Evolutionary conservation across 1,140 invertebrate species (phyloP).

Genomic region (Drosophila azteca): DNA sequence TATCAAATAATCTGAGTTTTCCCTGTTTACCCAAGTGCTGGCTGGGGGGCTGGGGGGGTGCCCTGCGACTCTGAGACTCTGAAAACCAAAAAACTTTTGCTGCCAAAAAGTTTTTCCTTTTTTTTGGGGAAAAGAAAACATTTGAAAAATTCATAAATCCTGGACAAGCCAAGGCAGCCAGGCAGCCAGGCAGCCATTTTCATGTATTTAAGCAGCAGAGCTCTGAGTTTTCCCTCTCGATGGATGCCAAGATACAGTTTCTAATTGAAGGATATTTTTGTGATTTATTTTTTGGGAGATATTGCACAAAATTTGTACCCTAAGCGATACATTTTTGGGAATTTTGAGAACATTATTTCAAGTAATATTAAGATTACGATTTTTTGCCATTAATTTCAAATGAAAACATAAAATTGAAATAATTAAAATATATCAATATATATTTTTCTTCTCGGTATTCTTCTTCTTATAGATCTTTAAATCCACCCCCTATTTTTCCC

Average conservation of each 20-base stretch:
- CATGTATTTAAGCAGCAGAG: conserved; percentile 73
- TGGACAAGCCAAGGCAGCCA: conserved; percentile 38
- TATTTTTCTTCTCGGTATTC: too few species aligned
- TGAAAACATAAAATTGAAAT: too few species aligned
- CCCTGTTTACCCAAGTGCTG: conserved; percentile 46
- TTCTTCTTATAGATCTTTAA: too few species aligned
- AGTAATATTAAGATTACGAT: too few species aligned
- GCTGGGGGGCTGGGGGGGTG: too few species aligned
- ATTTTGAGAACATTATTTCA: too few species aligned
- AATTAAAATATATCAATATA: too few species aligned
- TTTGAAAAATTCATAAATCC: conserved; percentile 82
- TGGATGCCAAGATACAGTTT: too few species aligned
- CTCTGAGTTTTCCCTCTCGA: conserved; percentile 16
- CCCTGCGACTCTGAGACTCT: not conserved
- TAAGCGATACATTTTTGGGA: too few species aligned
- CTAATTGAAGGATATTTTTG: not conserved
- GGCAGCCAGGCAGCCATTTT: conserved; percentile 60
- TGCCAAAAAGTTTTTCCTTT: conserved; percentile 49
- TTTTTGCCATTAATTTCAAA: too few species aligned
- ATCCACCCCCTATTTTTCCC: not conserved
- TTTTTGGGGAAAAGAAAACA: conserved; percentile 46
- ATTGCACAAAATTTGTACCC: too few species aligned
- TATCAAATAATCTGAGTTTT: conserved; percentile 65
- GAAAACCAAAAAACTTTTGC: conserved; percentile 37
- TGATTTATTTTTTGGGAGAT: too few species aligned